These are phyloP conservation scores for Linnaemya vulpina DNA, from an alignment of 2,888 invertebrate genomes.

Conservation along the genomic window DNA sequence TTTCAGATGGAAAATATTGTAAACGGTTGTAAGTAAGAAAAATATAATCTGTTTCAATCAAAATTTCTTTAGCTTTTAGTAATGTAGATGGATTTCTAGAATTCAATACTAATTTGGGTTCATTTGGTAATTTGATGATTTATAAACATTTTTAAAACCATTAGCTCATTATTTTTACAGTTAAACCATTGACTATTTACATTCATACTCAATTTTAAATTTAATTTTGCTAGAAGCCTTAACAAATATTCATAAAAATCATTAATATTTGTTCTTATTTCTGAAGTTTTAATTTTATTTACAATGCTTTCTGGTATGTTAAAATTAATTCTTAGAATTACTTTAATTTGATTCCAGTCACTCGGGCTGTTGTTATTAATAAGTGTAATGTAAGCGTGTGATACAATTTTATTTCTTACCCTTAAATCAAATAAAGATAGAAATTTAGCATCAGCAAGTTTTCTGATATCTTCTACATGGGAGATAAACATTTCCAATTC, in stretches of 20 bases:
- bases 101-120: constrained; percentile 49
- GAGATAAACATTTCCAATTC: too few species aligned
- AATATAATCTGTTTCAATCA: neutral
- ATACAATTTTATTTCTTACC: too few species aligned
- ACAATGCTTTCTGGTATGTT: neutral
- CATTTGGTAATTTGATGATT: constrained; percentile 53
- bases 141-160: constrained; percentile 57
- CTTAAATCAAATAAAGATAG: too few species aligned
- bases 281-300: constrained; percentile 41
- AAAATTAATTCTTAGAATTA: too few species aligned
- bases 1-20: neutral
- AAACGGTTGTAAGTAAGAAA: neutral
- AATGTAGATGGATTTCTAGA: constrained; percentile 42
- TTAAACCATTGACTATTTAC: constrained; percentile 44
- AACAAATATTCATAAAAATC: constrained; percentile 47
- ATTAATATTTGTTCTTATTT: constrained; percentile 12
- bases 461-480: too few species aligned
- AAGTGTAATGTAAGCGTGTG: too few species aligned
- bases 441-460: too few species aligned
- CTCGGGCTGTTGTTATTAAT: too few species aligned
- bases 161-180: constrained; percentile 53
- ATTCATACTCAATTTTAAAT: constrained; percentile 28
- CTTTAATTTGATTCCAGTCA: too few species aligned
- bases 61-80: neutral
- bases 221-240: constrained; percentile 15